Base-by-base conservation (phyloP, 2,113 vertebrate genomes). In the Leiothrix lutea region DNA sequence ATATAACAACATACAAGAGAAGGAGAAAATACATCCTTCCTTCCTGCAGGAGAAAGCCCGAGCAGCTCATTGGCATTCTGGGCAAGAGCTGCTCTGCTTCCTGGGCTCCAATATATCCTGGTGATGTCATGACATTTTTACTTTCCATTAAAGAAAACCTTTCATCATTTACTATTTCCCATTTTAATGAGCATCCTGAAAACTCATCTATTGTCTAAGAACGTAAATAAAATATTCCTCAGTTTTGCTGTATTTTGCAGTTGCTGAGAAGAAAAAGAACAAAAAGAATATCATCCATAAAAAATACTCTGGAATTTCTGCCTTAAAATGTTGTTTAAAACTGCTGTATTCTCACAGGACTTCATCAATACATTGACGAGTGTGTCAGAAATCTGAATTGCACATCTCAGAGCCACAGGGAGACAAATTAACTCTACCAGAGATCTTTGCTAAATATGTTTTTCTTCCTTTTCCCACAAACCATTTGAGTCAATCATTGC, bases 1-100 rank as follows among this genome's bases (percentile, higher is more conserved):
- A 53, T 50, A 12, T 21, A 58, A 74, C 51, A 90, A 70, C 58
- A 79, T 23, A 11, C 19, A 58, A 95, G 67, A 96, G 71, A 92
- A 86, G 91, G 64, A 57, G 22, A 94, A 97, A 94, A 95, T 33
- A 8, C 62, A 80, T 92, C 24, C 64, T 90, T 92, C 62, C 72
- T 66, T 87, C 57, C 56, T 71, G 35, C 40, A 51, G 57, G 61
- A 89, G 83, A 80, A 88, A 88, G 56, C 9, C 66, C 40, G 2
- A 87, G 77, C 38, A 78, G 40, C 72, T 94, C 61, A 92, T 93
- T 86, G 75, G 82, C 25, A 86, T 92, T 91, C 88, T 44, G 71
- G 61, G 58, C 53, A 75, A 86, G 79, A 58, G 35, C 38, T 91
- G 44, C 20, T 56, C 70, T 56, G 74, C 58, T 69, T 80, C 86